Conservation (phyloP, 1,140 invertebrate genomes). For the Radopholus similis region DNA sequence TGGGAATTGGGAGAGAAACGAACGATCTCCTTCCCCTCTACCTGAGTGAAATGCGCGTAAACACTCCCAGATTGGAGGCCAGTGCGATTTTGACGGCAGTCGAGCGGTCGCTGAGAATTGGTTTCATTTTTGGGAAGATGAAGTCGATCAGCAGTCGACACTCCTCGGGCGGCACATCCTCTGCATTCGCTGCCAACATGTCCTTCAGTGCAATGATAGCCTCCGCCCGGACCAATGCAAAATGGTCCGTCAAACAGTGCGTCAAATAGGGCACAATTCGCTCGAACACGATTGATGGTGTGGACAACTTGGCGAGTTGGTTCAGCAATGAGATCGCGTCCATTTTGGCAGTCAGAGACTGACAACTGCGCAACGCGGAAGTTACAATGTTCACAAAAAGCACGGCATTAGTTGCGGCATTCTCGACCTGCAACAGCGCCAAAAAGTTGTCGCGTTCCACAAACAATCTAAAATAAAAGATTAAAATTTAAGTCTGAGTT, state of each 20-base stretch:
- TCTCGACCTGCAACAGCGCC: slow-evolving; percentile 28
- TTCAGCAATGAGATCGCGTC: slow-evolving; percentile 50
- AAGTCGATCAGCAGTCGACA: slow-evolving; percentile 56
- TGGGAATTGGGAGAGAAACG: neutral
- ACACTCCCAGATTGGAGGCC: slow-evolving; percentile 27
- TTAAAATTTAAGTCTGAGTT: slow-evolving; percentile 15
- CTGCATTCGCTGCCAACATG: slow-evolving; percentile 33
- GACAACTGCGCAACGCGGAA: slow-evolving; percentile 48
- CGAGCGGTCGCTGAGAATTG: slow-evolving; percentile 22
- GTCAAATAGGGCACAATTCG: slow-evolving; percentile 56
- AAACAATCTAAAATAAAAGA: slow-evolving; percentile 34
- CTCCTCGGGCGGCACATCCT: slow-evolving; percentile 47
- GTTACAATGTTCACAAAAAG: slow-evolving; percentile 53
- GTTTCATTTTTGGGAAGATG: slow-evolving; percentile 51
- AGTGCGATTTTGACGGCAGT: slow-evolving; percentile 39
- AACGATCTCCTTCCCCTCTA: too few relatives aligned
- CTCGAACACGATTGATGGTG: slow-evolving; percentile 43
- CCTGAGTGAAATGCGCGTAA: slow-evolving; percentile 34
- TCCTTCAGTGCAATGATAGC: slow-evolving; percentile 46
- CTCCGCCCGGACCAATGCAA: slow-evolving; percentile 46
- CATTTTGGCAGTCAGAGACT: slow-evolving; percentile 50
- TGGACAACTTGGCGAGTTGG: slow-evolving; percentile 37
- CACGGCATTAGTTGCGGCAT: slow-evolving; percentile 17
- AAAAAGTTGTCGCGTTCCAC: slow-evolving; percentile 40
- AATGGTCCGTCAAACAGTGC: slow-evolving; percentile 35